Base-by-base conservation (phyloP, 2,113 vertebrate species). In the Dipodomys stephensi region DNA sequence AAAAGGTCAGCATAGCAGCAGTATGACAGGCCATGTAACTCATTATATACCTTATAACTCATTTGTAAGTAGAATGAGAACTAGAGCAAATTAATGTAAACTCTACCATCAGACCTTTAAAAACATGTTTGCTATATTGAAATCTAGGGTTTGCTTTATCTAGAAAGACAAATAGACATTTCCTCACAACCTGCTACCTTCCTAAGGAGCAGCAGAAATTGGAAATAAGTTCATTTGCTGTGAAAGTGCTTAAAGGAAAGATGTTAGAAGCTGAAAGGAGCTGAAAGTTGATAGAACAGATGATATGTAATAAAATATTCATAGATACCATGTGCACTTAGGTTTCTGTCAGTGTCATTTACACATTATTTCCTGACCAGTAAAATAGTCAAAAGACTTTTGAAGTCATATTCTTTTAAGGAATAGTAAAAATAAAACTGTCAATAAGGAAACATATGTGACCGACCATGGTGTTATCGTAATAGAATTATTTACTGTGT, bases 1-100 rank as follows among this genome's bases (percentile, higher is more conserved):
- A 98, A 98, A 98, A 98, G 97, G 98, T 98, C 98, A 98, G 46
- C 22, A 87, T 87, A 95, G 96, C 95, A 97, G 91, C 89, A 96
- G 93, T 96, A 97, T 98, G 97, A 97, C 93, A 98, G 96, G 96
- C 97, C 96, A 94, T 98, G 97, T 97, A 98, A 98, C 96, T 97
- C 97, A 97, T 98, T 97, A 98, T 97, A 95, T 96, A 96, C 95
- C 89, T 97, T 97, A 98, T 97, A 97, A 96, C 81, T 97, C 97
- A 97, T 98, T 97, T 98, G 98, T 97, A 97, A 97, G 79, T 97
- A 97, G 96, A 97, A 96, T 0, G 32, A 95, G 96, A 97, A 94
- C 77, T 68, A 91, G 95, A 96, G 77, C 90, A 98, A 98, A 98
- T 98, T 95, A 95, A 97, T 97, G 95, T 97, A 97, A 97, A 97